Evolutionary conservation across 2,888 invertebrate genomes (phyloP).

Genomic region (Digitonthophagus gazella): DNA sequence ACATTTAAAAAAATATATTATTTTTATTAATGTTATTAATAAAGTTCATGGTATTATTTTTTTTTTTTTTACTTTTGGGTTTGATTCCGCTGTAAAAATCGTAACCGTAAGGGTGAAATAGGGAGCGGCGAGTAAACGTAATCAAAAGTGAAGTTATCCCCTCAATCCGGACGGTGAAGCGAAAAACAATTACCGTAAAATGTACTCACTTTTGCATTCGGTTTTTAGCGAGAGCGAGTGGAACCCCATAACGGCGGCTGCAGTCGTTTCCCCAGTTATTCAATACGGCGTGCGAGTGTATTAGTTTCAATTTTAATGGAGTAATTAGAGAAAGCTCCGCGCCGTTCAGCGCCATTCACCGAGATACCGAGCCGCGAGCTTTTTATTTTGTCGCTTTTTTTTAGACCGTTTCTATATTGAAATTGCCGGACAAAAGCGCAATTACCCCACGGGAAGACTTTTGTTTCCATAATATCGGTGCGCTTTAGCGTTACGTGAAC

Average conservation of each 20-base stretch:
- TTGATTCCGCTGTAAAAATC: neutral
- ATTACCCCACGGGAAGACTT: conserved; percentile 6
- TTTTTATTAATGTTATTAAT: neutral
- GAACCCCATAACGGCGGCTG: neutral
- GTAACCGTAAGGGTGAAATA: neutral
- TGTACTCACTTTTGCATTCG: conserved; percentile 10
- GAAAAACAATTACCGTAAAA: conserved; percentile 12
- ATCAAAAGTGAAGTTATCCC: neutral
- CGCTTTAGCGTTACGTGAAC: conserved; percentile 4
- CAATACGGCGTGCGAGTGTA: conserved; percentile 23
- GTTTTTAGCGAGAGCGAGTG: conserved; percentile 13
- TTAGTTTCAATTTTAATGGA: conserved; percentile 29
- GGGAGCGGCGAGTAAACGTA: neutral
- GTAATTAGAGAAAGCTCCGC: conserved; percentile 27
- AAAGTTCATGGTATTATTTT: neutral
- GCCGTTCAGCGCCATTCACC: neutral
- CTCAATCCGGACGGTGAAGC: neutral
- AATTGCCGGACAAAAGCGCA: conserved; percentile 16
- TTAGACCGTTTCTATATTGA: conserved; percentile 5
- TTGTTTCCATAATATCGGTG: conserved; percentile 5
- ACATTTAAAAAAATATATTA: neutral
- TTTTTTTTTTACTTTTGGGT: neutral
- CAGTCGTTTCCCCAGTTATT: conserved; percentile 19
- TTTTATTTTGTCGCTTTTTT: conserved; percentile 2
- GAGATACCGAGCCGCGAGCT: neutral